Percentiles rank a stretch among this genome's conserved stretches.
Evolutionary conservation across 2,888 invertebrate genomes (phyloP).

Genomic region (Plagiodera versicolora): DNA sequence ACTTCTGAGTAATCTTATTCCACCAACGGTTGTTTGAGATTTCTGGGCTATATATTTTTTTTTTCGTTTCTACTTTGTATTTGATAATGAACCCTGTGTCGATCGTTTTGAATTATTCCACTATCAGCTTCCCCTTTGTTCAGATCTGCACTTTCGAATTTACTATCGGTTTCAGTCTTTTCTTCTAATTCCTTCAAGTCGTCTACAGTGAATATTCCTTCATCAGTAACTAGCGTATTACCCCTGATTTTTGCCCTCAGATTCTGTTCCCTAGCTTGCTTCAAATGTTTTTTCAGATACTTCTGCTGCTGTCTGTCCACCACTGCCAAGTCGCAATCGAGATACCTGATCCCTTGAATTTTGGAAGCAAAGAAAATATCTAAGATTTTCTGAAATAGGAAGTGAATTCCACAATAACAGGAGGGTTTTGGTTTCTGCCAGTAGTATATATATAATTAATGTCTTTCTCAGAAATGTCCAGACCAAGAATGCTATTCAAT

Average conservation of each 20-base stretch:
- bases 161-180: neutral
- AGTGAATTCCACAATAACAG: neutral
- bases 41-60: neutral
- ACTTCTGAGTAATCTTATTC: neutral
- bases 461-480: neutral
- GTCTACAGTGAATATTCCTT: neutral
- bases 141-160: slow-evolving; percentile 1
- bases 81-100: neutral
- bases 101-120: neutral
- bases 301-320: neutral
- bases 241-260: neutral
- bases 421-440: neutral
- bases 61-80: neutral
- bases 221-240: neutral
- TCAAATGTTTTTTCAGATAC: neutral
- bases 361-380: neutral
- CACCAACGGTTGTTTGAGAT: neutral
- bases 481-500: neutral
- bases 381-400: neutral
- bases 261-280: neutral
- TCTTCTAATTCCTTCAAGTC: neutral
- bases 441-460: neutral
- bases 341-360: neutral
- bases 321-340: neutral
- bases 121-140: neutral